Percentiles rank a stretch among this genome's conserved stretches.
Evolutionary conservation across 2,888 invertebrate species (phyloP).

Genomic region (Rhagophthalmus giganteus): DNA sequence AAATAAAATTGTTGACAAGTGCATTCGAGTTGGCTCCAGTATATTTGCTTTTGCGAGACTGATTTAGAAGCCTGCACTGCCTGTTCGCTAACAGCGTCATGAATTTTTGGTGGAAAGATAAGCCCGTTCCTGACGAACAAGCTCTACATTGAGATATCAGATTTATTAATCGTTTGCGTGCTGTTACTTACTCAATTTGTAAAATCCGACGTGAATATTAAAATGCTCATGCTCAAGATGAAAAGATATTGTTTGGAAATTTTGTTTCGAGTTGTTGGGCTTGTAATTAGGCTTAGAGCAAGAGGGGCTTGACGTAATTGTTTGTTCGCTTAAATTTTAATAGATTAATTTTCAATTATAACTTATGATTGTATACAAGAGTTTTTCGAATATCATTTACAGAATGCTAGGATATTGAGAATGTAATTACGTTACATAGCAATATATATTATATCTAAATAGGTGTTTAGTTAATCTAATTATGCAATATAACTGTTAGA

Average conservation of each 20-base stretch:
- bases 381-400: too few relatives aligned
- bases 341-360: too few relatives aligned
- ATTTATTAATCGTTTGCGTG: conserved; percentile 18
- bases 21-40: conserved; percentile 2
- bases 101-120: conserved; percentile 20
- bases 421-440: too few relatives aligned
- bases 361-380: too few relatives aligned
- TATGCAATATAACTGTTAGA: too few relatives aligned
- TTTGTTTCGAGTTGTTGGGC: too few relatives aligned
- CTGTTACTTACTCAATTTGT: conserved; percentile 13
- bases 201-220: conserved; percentile 13
- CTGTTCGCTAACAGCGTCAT: conserved; percentile 4
- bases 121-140: conserved; percentile 20
- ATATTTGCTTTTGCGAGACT: conserved; percentile 5
- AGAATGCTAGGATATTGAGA: too few relatives aligned
- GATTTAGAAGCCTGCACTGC: conserved; percentile 13
- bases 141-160: conserved; percentile 19
- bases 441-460: too few relatives aligned
- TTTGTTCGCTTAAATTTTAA: too few relatives aligned
- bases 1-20: conserved; percentile 10
- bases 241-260: background rate
- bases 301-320: too few relatives aligned
- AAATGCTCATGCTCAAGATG: background rate
- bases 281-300: too few relatives aligned
- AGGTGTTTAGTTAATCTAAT: too few relatives aligned